A percentile compares a stretch with the other conserved stretches of the same genome.
Evolutionary conservation across 1,140 invertebrate genomes (phyloP).

Genomic region (Hydropsyche tenuis): DNA sequence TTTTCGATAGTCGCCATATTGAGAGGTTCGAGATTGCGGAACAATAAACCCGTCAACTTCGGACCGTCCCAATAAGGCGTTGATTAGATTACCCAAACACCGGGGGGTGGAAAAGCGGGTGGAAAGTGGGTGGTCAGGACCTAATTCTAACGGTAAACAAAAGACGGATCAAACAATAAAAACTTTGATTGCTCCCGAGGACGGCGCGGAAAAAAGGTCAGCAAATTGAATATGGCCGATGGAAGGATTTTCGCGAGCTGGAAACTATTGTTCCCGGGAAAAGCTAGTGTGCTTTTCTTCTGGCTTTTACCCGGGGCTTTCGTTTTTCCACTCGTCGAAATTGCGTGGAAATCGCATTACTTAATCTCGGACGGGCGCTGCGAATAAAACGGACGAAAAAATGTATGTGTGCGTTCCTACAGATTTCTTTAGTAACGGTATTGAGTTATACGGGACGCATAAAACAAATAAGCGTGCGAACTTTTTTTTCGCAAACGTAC

Average conservation of each 20-base stretch:
- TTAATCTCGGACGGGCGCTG: not conserved
- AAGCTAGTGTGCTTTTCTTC: not conserved
- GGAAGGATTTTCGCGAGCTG: conserved; percentile 14
- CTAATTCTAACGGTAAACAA: conserved; percentile 34
- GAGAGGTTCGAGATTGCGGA: not conserved
- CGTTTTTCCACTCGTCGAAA: conserved; percentile 19
- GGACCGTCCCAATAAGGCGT: conserved; percentile 16
- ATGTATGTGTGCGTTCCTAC: not conserved
- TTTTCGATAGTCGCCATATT: too few species aligned
- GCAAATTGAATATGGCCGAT: conserved; percentile 34
- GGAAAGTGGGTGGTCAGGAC: too few species aligned
- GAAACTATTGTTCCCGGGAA: conserved; percentile 12
- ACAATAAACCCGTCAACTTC: conserved; percentile 13
- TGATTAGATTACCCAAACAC: conserved; percentile 34
- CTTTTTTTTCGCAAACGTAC: too few species aligned
- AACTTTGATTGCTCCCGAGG: conserved; percentile 33
- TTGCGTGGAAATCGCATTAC: conserved; percentile 33
- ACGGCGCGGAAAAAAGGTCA: conserved; percentile 31
- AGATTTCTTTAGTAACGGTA: not conserved
- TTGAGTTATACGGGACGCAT: conserved; percentile 10
- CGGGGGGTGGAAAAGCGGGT: not conserved
- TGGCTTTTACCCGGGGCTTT: not conserved
- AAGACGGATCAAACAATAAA: conserved; percentile 36
- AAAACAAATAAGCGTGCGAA: conserved; percentile 4
- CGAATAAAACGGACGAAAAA: not conserved